Evolutionary conservation across 2,113 vertebrate genomes (phyloP), one percentile per base, ranked within the genome.

Genomic region (Corydoras sp.): DNA sequence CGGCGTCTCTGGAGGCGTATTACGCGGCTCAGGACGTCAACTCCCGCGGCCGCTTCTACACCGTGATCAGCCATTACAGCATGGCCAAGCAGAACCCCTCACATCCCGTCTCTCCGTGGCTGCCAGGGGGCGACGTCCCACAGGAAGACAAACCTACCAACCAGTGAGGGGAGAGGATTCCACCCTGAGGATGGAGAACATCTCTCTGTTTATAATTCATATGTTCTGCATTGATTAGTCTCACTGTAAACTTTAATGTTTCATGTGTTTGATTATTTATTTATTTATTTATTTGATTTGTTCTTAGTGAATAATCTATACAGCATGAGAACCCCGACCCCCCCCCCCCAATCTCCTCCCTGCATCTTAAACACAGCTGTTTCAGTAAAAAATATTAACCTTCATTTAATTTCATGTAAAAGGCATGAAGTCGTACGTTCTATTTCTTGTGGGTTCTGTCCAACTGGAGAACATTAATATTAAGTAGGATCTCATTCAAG

Each of bases 61-160:
- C 96, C 0, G 93, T 99, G 87, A 98, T 99, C 89, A 99, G 96
- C 89, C 96, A 99, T 86, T 99, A 98, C 92, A 99, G 95, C 82
- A 92, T 98, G 95, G 95, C 95, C 86, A 98, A 98, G 92, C 96
- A 99, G 89, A 97, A 93, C 91, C 93, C 93, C 71, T 96, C 95
- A 15, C 90, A 94, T 77, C 95, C 96, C 0, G 91, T 98, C 61
- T 94, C 95, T 0, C 95, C 96, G 14, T 99, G 95, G 96, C 90
- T 98, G 79, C 94, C 95, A 1, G 93, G 91, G 5, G 92, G 89
- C 24, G 88, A 86, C 0, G 90, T 86, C 78, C 93, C 92, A 80
- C 94, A 93, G 0, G 93, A 96, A 76, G 82, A 88, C 74, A 97
- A 96, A 83, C 92, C 92, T 62, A 92, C 94, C 77, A 93, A 91